Percentiles rank a stretch among this genome's conserved stretches.
Evolutionary conservation across 2,888 invertebrate genomes (phyloP).

Genomic region (Hylaea fasciaria): DNA sequence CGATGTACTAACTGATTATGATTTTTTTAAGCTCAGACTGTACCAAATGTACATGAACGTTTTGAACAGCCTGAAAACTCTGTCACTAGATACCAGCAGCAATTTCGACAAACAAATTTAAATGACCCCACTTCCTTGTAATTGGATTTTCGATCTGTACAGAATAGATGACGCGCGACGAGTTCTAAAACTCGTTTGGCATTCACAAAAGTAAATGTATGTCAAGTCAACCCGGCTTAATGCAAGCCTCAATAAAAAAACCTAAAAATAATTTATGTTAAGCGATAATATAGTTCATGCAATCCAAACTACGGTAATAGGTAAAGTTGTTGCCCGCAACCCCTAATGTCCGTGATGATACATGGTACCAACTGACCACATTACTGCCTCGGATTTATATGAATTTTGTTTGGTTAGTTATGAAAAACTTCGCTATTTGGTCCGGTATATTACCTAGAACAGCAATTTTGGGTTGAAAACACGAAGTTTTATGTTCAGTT

Average conservation of each 20-base stretch:
- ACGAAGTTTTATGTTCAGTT: conserved; percentile 3
- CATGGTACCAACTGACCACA: conserved; percentile 34
- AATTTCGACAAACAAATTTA: too few species aligned
- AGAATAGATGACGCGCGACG: too few species aligned
- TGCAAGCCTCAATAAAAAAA: conserved; percentile 5
- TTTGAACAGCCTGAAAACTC: too few species aligned
- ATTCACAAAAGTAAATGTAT: background rate
- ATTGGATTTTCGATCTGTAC: too few species aligned
- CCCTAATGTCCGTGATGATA: conserved; percentile 33
- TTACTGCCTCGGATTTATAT: conserved; percentile 39
- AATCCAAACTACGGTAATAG: conserved; percentile 22
- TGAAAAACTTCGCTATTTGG: conserved; percentile 38
- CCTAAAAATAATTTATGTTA: conserved; percentile 12
- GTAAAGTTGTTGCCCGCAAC: conserved; percentile 23
- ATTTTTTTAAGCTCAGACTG: too few species aligned
- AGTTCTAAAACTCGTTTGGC: too few species aligned
- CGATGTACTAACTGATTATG: too few species aligned
- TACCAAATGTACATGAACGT: too few species aligned
- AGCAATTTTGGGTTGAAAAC: conserved; percentile 11
- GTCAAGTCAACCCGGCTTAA: background rate
- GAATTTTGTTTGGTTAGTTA: conserved; percentile 41
- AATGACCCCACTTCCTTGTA: too few species aligned
- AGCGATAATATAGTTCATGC: conserved; percentile 2
- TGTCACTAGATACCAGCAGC: too few species aligned
- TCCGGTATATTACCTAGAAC: conserved; percentile 9